Evolutionary conservation across 2,797 vertebrate species (phyloP).

Genomic region (Heterohyrax brucei): DNA sequence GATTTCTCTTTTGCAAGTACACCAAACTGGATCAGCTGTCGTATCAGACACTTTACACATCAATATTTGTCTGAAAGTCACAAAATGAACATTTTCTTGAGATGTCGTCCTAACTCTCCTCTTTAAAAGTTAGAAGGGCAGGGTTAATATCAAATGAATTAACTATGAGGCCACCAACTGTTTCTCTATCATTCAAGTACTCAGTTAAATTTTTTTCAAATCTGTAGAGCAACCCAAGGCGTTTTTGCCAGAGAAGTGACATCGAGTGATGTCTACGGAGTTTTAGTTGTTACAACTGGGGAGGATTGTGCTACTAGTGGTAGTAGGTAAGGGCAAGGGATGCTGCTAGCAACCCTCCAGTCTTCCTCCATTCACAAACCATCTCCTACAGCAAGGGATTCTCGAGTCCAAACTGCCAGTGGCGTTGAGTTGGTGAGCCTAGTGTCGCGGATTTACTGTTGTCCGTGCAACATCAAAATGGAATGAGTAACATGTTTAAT

Average conservation of each 20-base stretch:
- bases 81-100: not conserved
- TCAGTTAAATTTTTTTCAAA: conserved; percentile 3
- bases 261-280: not conserved
- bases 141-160: not conserved
- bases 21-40: not conserved
- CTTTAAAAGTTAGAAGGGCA: not conserved
- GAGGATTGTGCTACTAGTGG: not conserved
- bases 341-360: not conserved
- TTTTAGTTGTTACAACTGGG: not conserved
- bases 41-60: not conserved
- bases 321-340: not conserved
- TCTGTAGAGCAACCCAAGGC: not conserved
- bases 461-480: not conserved
- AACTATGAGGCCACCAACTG: not conserved
- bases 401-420: not conserved
- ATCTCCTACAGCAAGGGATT: not conserved
- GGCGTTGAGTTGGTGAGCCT: not conserved
- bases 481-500: not conserved
- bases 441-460: not conserved
- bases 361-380: not conserved
- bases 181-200: not conserved
- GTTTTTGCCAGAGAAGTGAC: not conserved
- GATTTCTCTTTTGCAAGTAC: not conserved
- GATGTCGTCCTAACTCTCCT: not conserved
- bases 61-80: conserved; percentile 31